Evolutionary conservation across 92 coral and sea anemone species (phyloP).

Genomic region (Heteractis magnifica): DNA sequence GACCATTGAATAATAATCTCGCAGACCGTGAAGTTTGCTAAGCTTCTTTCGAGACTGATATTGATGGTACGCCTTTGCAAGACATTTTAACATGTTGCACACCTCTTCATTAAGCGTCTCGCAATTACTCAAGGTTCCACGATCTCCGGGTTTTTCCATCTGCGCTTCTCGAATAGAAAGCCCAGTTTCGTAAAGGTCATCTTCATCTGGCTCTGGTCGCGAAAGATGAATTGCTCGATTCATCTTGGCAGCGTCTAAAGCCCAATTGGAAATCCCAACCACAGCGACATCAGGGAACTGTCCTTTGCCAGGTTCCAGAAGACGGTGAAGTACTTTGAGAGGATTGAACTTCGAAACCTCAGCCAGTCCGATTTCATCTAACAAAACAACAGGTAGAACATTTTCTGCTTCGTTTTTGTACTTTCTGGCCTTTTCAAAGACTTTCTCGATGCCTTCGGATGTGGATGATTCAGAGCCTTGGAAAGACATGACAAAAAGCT

Average conservation of each 20-base stretch:
- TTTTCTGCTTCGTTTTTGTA: conserved; percentile 71
- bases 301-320: conserved; percentile 86
- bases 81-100: conserved; percentile 40
- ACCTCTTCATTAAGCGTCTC: too few relatives aligned
- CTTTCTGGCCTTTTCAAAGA: conserved; percentile 89
- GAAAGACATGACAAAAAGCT: conserved; percentile 86
- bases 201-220: conserved; percentile 88
- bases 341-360: conserved; percentile 97
- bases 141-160: conserved; percentile 7
- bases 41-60: conserved; percentile 42
- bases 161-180: conserved; percentile 72
- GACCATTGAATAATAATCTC: conserved; percentile 91
- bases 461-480: conserved; percentile 99
- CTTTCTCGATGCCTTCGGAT: conserved; percentile 91
- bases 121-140: conserved; percentile 15
- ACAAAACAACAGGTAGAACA: conserved; percentile 92
- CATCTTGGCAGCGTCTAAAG: conserved; percentile 98
- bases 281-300: conserved; percentile 93
- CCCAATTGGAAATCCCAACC: conserved; percentile 99
- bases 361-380: conserved; percentile 97
- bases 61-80: conserved; percentile 79
- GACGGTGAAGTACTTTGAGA: conserved; percentile 88
- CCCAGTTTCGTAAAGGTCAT: conserved; percentile 89
- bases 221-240: conserved; percentile 97
- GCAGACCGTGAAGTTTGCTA: conserved; percentile 88